These are phyloP conservation scores for Siniperca undulata DNA, from an alignment of 2,797 vertebrate genomes.

Conservation along the genomic window DNA sequence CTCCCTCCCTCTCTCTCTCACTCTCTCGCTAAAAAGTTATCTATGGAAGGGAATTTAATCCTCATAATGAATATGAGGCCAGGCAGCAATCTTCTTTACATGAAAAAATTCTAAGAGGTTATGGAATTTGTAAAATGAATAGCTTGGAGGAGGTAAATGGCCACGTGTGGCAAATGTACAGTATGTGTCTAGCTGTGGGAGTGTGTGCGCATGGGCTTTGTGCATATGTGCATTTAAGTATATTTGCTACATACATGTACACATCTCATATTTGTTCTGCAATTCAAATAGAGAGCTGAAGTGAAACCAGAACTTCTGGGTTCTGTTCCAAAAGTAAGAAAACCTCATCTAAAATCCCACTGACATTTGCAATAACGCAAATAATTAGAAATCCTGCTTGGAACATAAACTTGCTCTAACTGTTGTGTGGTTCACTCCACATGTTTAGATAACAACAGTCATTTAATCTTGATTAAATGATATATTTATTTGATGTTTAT, in stretches of 20 bases:
- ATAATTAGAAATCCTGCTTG: no score
- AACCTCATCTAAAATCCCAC: no score
- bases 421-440: neutral
- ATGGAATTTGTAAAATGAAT: constrained; percentile 96
- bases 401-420: no score
- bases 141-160: constrained; percentile 91
- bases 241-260: neutral
- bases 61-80: constrained; percentile 95
- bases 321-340: neutral
- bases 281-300: no score
- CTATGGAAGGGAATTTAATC: constrained; percentile 96
- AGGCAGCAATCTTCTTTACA: constrained; percentile 92
- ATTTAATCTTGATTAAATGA: no score
- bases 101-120: constrained; percentile 96
- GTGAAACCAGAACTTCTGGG: neutral
- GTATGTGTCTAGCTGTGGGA: constrained; percentile 26
- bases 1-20: constrained; percentile 8
- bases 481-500: no score
- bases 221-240: neutral
- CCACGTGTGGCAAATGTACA: constrained; percentile 76
- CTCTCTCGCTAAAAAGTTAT: constrained; percentile 90
- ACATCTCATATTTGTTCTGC: neutral
- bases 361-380: no score
- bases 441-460: neutral
- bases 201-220: neutral